Evolutionary conservation across 2,113 vertebrate species (phyloP).

Genomic region (Steatornis caripensis): DNA sequence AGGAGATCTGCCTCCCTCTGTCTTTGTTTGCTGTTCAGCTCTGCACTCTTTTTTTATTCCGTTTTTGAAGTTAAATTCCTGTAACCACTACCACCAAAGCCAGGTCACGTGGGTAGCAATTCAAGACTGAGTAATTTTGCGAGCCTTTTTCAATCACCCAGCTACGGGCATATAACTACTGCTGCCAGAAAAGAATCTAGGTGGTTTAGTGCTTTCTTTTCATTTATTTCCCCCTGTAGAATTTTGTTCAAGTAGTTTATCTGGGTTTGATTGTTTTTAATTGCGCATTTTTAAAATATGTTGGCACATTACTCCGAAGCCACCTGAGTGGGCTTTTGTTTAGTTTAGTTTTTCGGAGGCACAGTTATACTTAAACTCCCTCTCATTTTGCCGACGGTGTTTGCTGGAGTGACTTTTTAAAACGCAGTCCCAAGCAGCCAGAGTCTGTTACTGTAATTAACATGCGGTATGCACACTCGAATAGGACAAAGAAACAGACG

Average conservation of each 20-base stretch:
- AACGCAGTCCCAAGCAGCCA: background rate
- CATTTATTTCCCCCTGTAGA: background rate
- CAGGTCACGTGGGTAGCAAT: background rate
- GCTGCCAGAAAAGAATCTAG: background rate
- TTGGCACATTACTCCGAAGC: constrained; percentile 4
- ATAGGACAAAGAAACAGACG: background rate
- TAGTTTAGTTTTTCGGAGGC: background rate
- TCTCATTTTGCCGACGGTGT: background rate
- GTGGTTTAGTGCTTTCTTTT: background rate
- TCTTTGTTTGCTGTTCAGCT: background rate
- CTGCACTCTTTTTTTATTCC: background rate
- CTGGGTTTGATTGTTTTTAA: background rate
- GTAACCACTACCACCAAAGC: background rate
- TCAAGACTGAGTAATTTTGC: constrained; percentile 4
- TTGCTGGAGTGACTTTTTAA: background rate
- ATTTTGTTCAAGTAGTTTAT: background rate
- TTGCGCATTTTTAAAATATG: background rate
- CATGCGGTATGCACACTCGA: background rate
- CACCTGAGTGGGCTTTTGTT: background rate
- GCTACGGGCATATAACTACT: rapidly evolving
- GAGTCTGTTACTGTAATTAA: background rate
- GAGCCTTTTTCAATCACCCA: background rate
- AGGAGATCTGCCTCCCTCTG: background rate
- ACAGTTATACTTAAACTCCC: background rate
- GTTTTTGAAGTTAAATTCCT: constrained; percentile 1